Evolutionary conservation across 2,888 invertebrate species (phyloP), one percentile per base, ranked within the genome.

Genomic region (Thereva nobilitata): DNA sequence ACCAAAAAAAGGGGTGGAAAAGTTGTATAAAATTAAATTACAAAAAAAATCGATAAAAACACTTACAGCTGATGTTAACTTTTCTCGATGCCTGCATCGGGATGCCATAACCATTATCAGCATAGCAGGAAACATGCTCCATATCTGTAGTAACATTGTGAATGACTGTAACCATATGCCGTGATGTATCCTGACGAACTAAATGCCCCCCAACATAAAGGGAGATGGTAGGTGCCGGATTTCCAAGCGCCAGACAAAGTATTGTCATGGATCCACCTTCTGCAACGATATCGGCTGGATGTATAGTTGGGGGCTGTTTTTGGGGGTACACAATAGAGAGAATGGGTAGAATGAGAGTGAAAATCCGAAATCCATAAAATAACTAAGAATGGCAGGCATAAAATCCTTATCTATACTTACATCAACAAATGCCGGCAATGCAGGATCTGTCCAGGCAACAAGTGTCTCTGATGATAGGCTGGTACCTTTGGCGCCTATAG

Each of bases 231-330:
- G 93, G 93, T 69, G 90, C 89, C 0, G 93, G 93, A 37, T 91
- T 91, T 6, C 93, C 93, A 85, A 92, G 87, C 0, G 92, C 92
- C 65, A 92, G 88, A 75, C 93, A 93, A 2, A 92, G 84, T 67
- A 93, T 88, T 0, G 92, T 93, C 90, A 93, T 92, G 70, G 91
- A 90, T 73, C 90, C 89, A 0, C 93, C 92, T 81, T 93, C 93
- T 66, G 91, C 87, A 47, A 93, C 88, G 72, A 92, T 83, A 79
- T 91, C 91, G 57, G 90, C 88, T 0, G 93, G 93, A 77, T 92
- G 92, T 50, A 93, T 88, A 0, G 91, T 89, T 0, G 93, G 93
- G 0, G 91, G 89, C 91, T 91, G 81, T 65, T 47, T 9, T 47
- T 47, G 5, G 6, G 23, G 23, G 23, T 23, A 23, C 2, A 23